Evolutionary conservation across 92 coral and sea anemone species (phyloP), one percentile per base, ranked within the genome.

Genomic region (Phymanthus crucifer): DNA sequence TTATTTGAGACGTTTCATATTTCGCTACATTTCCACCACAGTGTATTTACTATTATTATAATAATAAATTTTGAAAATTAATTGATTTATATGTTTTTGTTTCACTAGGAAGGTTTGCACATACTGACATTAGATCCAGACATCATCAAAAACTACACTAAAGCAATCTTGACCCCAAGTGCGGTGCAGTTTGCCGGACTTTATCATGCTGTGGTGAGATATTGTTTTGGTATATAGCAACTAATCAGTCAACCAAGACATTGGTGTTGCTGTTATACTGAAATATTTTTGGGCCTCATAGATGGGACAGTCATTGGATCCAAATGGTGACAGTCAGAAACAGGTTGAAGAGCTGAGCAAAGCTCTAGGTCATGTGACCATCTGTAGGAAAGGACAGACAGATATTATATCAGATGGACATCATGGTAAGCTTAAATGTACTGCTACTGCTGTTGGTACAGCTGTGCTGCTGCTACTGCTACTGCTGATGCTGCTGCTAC

Each of bases 331-430:
- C 77, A 76, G 65, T 34, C 70, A 85, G 33, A 56, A 71, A 70
- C 99, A 90, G 66, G 99, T 93, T 71, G 72, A 84, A 18, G 91
- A 90, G 74, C 77, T 95, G 12, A 89, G 98, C 70, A 77, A 70
- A 80, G 91, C 87, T 38, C 85, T 95, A 34, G 99, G 98, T 32
- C 88, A 90, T 56, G 98, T 95, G 73, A 93, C 99, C 40, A 89
- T 95, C 43, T 90, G 93, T 66, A 88, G 88, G 33, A 95, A 95
- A 77, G 99, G 99, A 14, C 86, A 66, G 32, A 81, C 91, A 43
- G 99, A 95, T 40, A 75, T 95, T 48, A 89, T 95, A 52, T 89
- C 99, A 35, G 99, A 95, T 83, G 99, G 99, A 32, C 83, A 89
- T 47, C 85, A 87, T 65, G 99, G 99, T 95, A 56, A 76, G 83